phyloP scores from a whole-genome alignment of 2,797 vertebrate genomes.

The Chaetophractus vellerosus region DNA sequence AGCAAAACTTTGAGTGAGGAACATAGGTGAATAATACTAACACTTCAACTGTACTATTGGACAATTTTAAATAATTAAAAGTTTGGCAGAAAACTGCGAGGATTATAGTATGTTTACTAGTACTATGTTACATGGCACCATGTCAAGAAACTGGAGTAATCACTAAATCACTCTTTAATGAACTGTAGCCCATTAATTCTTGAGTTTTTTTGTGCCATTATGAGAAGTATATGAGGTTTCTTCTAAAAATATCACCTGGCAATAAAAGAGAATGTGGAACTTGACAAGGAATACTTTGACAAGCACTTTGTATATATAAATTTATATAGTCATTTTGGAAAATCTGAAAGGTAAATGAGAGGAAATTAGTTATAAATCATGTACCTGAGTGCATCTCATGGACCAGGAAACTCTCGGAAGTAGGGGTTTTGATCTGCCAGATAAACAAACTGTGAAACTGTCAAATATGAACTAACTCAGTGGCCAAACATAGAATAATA shows the following conservation, averaged over 20 bases:
- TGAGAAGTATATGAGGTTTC: background rate
- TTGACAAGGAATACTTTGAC: background rate
- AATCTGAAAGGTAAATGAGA: background rate
- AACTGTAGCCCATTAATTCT: background rate
- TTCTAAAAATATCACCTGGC: background rate
- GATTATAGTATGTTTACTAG: background rate
- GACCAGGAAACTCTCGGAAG: background rate
- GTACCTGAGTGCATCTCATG: background rate
- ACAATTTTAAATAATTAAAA: conserved; percentile 33
- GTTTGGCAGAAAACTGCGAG: background rate
- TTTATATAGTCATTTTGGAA: background rate
- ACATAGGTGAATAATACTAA: background rate
- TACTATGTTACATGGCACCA: background rate
- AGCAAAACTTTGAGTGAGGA: conserved; percentile 33
- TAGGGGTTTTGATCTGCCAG: background rate
- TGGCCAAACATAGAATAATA: background rate
- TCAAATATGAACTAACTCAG: background rate
- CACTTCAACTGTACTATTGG: background rate
- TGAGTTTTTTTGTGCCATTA: conserved; percentile 13
- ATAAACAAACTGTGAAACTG: background rate
- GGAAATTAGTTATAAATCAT: background rate
- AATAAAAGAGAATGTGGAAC: background rate
- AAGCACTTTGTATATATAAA: background rate
- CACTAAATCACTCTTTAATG: background rate
- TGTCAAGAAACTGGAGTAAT: background rate